Base-by-base conservation (phyloP, 2,797 vertebrate species). In the Coluber constrictor region DNA sequence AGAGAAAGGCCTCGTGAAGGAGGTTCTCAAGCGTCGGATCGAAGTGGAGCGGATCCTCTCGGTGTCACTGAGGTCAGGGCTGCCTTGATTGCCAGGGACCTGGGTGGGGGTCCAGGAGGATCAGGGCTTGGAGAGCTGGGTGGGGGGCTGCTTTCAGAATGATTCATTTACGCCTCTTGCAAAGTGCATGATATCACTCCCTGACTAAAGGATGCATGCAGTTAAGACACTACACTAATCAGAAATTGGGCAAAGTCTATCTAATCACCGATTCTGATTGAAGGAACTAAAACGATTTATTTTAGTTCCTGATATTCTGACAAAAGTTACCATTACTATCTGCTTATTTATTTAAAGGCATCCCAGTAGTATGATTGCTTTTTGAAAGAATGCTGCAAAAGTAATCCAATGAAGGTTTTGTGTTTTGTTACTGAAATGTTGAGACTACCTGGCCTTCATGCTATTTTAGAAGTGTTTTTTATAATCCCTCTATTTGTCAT, bases 1-100 rank as follows among this genome's bases (percentile, higher is more conserved):
- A 0, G 99, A 99, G 94, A 99, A 99, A 94, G 99, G 99, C 55
- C 98, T 98, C 59, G 98, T 99, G 96, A 99, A 98, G 4, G 99
- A 99, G 95, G 98, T 99, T 93, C 93, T 99, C 92, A 99, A 99
- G 97, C 97, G 99, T 92, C 97, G 96, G 95, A 98, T 99, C 1
- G 99, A 99, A 29, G 95, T 99, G 96, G 99, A 99, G 92, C 98
- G 98, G 96, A 98, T 99, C 96, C 95, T 99, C 95, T 98, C 98
- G 0, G 96, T 99, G 94, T 99, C 99, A 90, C 97, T 99, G 93
- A 99, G 99, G 99, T 99, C 94, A 96, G 97, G 92, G 32, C n/a
- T 32, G 88, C 87, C 92, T 94, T n/a, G n/a, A 0, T 5, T 92
- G n/a, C 51, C 20, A 61, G 37, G 20, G 9, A 5, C n/a, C 55